Percentiles rank a stretch among this genome's conserved stretches.
Conservation (phyloP, 2,113 vertebrate species). For the Myotis yumanensis region DNA sequence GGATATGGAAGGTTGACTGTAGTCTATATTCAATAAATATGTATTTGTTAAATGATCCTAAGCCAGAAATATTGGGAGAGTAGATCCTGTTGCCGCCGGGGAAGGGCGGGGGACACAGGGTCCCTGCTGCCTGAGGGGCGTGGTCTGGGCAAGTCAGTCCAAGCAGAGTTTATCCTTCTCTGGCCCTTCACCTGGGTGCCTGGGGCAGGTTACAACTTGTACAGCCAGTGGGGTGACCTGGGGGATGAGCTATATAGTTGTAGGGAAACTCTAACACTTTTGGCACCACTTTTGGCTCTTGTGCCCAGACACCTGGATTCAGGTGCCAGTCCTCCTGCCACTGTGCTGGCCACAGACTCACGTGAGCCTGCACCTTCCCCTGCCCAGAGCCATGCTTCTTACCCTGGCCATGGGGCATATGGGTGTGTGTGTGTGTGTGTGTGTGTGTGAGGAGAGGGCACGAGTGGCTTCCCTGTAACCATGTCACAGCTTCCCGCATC, state of each 20-base stretch:
- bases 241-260: fast-evolving
- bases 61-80: neutral
- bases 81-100: neutral
- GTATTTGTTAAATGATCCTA: neutral
- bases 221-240: neutral
- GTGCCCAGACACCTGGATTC: neutral
- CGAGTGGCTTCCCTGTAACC: neutral
- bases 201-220: constrained; percentile 9
- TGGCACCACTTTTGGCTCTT: neutral
- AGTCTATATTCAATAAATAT: neutral
- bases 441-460: neutral
- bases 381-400: neutral
- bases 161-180: neutral
- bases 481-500: neutral
- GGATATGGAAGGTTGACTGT: neutral
- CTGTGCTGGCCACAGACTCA: neutral
- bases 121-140: neutral
- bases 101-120: neutral
- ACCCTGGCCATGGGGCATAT: neutral
- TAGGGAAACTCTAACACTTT: neutral
- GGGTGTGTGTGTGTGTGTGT: neutral
- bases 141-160: neutral
- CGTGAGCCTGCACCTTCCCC: neutral
- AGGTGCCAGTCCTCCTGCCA: neutral
- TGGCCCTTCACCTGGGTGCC: neutral